These are phyloP conservation scores for Syrista parreyssii DNA, from an alignment of 2,888 invertebrate species.

Conservation along the genomic window DNA sequence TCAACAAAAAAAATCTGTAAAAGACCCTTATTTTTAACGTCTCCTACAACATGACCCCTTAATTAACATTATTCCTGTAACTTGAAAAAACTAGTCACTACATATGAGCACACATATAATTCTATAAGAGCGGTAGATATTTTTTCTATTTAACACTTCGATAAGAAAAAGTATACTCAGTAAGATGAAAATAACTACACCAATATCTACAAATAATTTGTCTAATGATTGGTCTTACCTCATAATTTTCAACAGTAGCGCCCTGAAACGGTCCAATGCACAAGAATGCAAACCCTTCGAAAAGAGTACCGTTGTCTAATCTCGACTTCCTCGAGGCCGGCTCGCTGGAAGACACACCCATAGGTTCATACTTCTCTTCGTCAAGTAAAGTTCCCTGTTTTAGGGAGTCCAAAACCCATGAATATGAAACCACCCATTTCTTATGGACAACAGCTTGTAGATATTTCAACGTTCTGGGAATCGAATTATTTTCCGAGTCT, in stretches of 20 bases:
- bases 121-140: too few relatives aligned
- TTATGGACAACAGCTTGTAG: slow-evolving; percentile 51
- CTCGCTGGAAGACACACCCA: slow-evolving; percentile 39
- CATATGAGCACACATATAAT: too few relatives aligned
- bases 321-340: slow-evolving; percentile 49
- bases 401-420: slow-evolving; percentile 49
- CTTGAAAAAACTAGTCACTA: too few relatives aligned
- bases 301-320: slow-evolving; percentile 33
- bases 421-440: slow-evolving; percentile 48
- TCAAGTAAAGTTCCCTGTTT: slow-evolving; percentile 32
- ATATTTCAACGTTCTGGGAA: slow-evolving; percentile 52
- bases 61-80: too few relatives aligned
- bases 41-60: too few relatives aligned
- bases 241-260: slow-evolving; percentile 39
- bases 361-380: slow-evolving; percentile 51
- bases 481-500: slow-evolving; percentile 29
- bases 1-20: too few relatives aligned
- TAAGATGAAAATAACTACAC: too few relatives aligned
- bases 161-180: too few relatives aligned
- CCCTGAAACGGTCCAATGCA: slow-evolving; percentile 46
- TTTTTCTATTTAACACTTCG: too few relatives aligned
- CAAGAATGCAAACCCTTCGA: slow-evolving; percentile 45
- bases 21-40: too few relatives aligned
- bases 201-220: too few relatives aligned
- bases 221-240: slow-evolving; percentile 33